Base-by-base conservation (phyloP, 2,888 invertebrate genomes). In the Tachina fera region DNA sequence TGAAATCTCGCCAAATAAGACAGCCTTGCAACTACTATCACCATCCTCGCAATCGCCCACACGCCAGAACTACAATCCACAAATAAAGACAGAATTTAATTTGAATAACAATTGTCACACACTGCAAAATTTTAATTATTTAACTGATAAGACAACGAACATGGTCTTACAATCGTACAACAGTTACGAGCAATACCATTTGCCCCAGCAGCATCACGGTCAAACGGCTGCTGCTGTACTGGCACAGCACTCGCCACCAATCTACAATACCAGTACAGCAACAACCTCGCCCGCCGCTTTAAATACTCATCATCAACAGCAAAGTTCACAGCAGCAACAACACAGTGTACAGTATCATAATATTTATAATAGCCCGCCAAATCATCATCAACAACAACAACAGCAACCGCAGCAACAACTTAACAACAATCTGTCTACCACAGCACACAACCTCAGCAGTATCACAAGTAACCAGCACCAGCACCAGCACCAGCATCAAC, bases 151-250 rank as follows among this genome's bases (percentile, higher is more conserved):
- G 63, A 79, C 77, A 61, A 47, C 76, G 83, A 90, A 91, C 86
- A 92, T 92, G 92, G 92, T 92, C 82, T 89, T 93, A 74, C 93
- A 93, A 87, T 91, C 91, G 72, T 92, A 91, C 87, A 92, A 92
- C 39, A 91, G 91, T 86, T 92, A 91, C 88, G 89, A 90, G 77
- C 89, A 89, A 87, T 91, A 91, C 84, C 92, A 91, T 86, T 88
- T 91, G 89, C 89, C 89, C 0, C 91, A 90, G 71, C 91, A 91
- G 41, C 87, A 87, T 76, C 83, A 84, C 74, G 83, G 77, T 9
- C 88, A 88, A 53, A 79, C 87, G 43, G 81, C 88, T 47, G 79
- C 74, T 41, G 70, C 87, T 45, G 63, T 87, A 74, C 47, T 89
- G 72, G 67, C 88, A 6, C 84, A 84, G 67, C 87, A 87, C 22